Base-by-base conservation (phyloP, 2,888 invertebrate species). In the Tridacna gigas region DNA sequence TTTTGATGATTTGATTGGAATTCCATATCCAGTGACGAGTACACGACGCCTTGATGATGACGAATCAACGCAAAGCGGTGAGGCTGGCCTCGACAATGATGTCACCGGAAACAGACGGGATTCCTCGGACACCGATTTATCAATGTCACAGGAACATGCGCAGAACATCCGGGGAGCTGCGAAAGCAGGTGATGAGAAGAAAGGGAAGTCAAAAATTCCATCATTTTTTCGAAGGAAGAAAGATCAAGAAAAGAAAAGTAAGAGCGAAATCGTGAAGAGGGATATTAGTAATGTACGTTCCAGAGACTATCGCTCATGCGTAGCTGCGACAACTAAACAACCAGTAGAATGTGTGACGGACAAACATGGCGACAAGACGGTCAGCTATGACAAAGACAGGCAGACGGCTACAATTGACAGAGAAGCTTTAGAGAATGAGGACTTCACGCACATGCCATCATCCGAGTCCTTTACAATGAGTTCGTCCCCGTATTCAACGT, bases 391-490 rank as follows among this genome's bases (percentile, higher is more conserved):
- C 20, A 56, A 20, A 56, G 18, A 20, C 20, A 15, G 56, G 20
- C 56, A 56, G 20, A 5, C 56, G 18, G 56, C 56, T 20, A 20
- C 15, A 11, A 15, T 20, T 56, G 20, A 15, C 15, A 56, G 56
- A 56, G 56, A 63, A 63, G 51, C 51, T 1, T 15, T 51, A 22
- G 71, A 71, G 25, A 47, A 71, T 71, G 13, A 51, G 13, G 71
- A 71, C 25, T 71, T 37, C 37, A 37, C 37, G 7, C 37, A 37
- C 37, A 37, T 2, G 3, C 37, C 37, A 4, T 37, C 37, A 37
- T 37, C 37, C 2, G 37, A 37, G 37, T 7, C 37, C 37, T 37
- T 37, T 7, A 37, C 37, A 4, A 4, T 37, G 7, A 37, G 37
- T 37, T 37, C 37, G 37, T 37, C 37, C 37, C 37, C 37, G 7